Percentiles rank a stretch among this genome's conserved stretches.
Conservation (phyloP, 2,797 vertebrate genomes). For the Hippoglossus hippoglossus region DNA sequence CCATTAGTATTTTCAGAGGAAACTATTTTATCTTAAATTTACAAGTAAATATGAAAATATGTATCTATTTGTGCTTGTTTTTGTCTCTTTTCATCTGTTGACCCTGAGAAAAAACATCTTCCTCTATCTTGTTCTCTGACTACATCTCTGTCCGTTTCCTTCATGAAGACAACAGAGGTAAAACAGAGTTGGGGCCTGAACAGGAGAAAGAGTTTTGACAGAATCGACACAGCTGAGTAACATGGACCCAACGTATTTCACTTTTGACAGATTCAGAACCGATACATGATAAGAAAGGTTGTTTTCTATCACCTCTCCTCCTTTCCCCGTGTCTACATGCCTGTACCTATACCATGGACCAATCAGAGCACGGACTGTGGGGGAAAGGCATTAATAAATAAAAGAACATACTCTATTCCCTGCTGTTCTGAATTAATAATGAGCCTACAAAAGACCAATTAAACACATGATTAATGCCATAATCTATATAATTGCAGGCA, state of each 20-base stretch:
- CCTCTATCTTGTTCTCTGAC: too few species aligned
- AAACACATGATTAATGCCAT: constrained; percentile 85
- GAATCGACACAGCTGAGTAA: background rate
- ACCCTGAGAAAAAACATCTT: background rate
- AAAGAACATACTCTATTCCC: constrained; percentile 82
- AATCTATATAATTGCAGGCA: constrained; percentile 86
- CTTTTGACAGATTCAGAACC: constrained; percentile 9
- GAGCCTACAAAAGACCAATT: constrained; percentile 85
- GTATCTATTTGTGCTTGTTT: background rate
- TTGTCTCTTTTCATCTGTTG: too few species aligned
- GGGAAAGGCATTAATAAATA: constrained; percentile 79
- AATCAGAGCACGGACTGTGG: constrained; percentile 45
- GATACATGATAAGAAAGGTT: constrained; percentile 13
- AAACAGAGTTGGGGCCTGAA: background rate
- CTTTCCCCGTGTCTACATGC: constrained; percentile 39
- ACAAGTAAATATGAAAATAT: background rate
- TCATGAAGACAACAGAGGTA: background rate
- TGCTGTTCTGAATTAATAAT: constrained; percentile 85
- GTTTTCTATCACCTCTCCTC: constrained; percentile 14
- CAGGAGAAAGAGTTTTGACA: background rate
- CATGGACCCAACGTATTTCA: background rate
- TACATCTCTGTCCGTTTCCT: background rate
- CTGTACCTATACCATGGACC: constrained; percentile 51
- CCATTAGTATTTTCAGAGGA: background rate
- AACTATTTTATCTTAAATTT: background rate